phyloP scores from a whole-genome alignment of 2,113 vertebrate species.

The Galbula dea region DNA sequence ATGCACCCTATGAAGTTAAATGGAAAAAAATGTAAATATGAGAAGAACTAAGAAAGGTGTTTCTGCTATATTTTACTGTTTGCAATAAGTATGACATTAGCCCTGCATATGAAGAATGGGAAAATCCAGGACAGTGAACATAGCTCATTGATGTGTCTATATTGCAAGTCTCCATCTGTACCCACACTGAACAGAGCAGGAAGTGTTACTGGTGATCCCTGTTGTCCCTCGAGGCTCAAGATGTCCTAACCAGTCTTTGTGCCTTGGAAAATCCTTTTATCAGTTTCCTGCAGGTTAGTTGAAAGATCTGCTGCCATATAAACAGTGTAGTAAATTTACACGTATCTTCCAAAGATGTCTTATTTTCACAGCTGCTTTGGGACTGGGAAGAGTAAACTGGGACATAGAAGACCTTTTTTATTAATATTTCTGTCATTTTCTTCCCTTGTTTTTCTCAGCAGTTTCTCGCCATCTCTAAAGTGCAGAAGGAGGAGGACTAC shows the following conservation, averaged over 20 bases:
- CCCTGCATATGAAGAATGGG: not conserved
- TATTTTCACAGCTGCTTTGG: not conserved
- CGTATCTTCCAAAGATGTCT: not conserved
- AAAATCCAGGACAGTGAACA: not conserved
- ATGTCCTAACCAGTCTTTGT: not conserved
- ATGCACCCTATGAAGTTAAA: not conserved
- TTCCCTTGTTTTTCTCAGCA: not conserved
- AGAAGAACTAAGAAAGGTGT: not conserved
- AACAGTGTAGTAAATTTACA: not conserved
- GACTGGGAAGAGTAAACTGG: not conserved
- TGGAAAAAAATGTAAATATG: not conserved
- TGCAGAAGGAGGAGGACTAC: not conserved
- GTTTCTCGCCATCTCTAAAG: not conserved
- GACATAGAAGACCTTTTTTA: not conserved
- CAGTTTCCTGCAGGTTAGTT: not conserved
- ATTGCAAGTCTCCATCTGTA: not conserved
- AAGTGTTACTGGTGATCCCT: not conserved
- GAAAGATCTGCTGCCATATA: not conserved
- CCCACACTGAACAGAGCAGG: not conserved
- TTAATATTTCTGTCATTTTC: not conserved
- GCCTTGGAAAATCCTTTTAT: not conserved
- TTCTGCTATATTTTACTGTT: not conserved
- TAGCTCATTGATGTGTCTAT: accelerated
- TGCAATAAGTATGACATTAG: not conserved
- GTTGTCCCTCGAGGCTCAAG: not conserved